Conservation (phyloP, 2,113 vertebrate species). For the Poeciliopsis prolifica region DNA sequence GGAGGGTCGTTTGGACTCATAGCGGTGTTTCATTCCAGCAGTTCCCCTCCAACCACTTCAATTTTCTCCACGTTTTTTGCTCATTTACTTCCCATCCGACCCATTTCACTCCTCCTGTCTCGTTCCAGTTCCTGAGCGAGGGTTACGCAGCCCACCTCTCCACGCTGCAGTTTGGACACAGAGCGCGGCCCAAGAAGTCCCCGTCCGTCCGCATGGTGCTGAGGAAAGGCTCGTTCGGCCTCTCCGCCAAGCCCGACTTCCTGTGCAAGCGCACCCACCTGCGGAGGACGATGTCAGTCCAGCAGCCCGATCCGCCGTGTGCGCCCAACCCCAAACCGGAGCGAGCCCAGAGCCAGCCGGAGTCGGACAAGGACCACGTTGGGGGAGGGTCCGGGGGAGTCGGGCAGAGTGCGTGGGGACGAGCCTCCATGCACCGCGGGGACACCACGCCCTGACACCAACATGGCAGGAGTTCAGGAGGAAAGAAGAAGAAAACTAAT, state of each 20-base stretch:
- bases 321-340: slow-evolving; percentile 91
- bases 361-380: slow-evolving; percentile 93
- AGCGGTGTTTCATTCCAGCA: neutral
- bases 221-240: slow-evolving; percentile 94
- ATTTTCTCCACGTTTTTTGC: slow-evolving; percentile 1
- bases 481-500: slow-evolving; percentile 32
- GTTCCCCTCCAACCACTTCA: neutral
- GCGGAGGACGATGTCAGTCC: slow-evolving; percentile 94
- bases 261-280: slow-evolving; percentile 95
- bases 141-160: slow-evolving; percentile 95
- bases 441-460: slow-evolving; percentile 85
- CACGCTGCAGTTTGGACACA: slow-evolving; percentile 89
- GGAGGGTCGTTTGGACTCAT: neutral
- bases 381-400: slow-evolving; percentile 70
- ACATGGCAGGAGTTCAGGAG: slow-evolving; percentile 29
- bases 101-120: slow-evolving; percentile 11
- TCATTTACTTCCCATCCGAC: neutral
- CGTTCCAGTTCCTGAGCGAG: slow-evolving; percentile 90
- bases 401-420: slow-evolving; percentile 82
- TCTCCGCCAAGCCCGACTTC: slow-evolving; percentile 94
- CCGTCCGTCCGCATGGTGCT: slow-evolving; percentile 91
- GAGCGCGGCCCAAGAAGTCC: slow-evolving; percentile 93
- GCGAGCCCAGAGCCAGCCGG: slow-evolving; percentile 96
- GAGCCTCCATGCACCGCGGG: slow-evolving; percentile 87
- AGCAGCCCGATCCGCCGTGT: slow-evolving; percentile 92